Base-by-base conservation (phyloP, 2,888 invertebrate species). In the Zaprionus bogoriensis region DNA sequence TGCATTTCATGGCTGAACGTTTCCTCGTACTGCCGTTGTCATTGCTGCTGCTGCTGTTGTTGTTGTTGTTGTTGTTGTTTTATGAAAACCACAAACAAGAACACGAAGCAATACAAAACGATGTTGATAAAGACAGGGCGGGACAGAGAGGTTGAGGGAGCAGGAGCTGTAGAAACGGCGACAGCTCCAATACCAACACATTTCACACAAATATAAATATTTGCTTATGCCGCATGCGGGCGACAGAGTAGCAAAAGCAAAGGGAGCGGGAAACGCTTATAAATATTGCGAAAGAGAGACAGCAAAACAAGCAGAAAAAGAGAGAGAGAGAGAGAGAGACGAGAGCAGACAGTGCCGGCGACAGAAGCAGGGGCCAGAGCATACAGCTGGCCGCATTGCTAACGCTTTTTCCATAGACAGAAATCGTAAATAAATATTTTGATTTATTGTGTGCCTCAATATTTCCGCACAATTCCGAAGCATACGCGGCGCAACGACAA, bases 131-230 rank as follows among this genome's bases (percentile, higher is more conserved):
- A 41, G 58, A 54, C 45, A 6, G 6, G 2, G 7, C 1, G 30
- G 39, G 50, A 44, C 32, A n/a, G 22, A 20, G 42, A 5, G 9
- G n/a, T 7, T 6, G 2, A 12, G 32, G 41, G 30, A 51, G 53
- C 48, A 23, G 41, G 30, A 51, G 53, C 48, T 22, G 55, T 42
- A 51, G 30, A 12, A 51, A 25, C 45, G 51, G 41, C 63, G 57
- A 63, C 60, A 48, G 47, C 61, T 32, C 59, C 68, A 54, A 65
- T 64, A 48, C 64, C 67, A 67, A 65, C 68, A 74, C 61, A 76
- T 71, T 81, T 65, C 65, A 59, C 63, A 70, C 67, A 77, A 84
- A 74, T 77, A 81, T 58, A 79, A 83, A 86, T 81, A 81, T 81
- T 81, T 81, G 86, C 66, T 72, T 86, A 55, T 74, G 77, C 72